Evolutionary conservation across 2,888 invertebrate genomes (phyloP), one percentile per base, ranked within the genome.

Genomic region (Synanthedon vespiformis): DNA sequence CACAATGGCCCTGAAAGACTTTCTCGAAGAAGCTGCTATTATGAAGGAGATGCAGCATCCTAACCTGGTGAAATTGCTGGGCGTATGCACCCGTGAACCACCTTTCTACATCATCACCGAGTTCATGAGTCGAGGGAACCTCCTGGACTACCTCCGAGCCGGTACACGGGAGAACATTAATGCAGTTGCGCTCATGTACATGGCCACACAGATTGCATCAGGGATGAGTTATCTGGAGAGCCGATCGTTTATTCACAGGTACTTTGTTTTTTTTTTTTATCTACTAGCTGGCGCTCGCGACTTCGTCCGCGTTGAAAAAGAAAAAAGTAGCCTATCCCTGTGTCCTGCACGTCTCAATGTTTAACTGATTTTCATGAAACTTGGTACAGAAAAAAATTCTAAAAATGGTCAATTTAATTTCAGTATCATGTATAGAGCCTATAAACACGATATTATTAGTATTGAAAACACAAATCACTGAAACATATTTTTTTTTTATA

Each of bases 21-120:
- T 99, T 84, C 89, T 99, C 51, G 99, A 98, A 74, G 99, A 99
- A 84, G 99, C 99, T 1, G 95, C 96, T 53, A 98, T 99, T 54
- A 99, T 99, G 99, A 99, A 99, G 78, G 98, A 98, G 86, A 98
- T 99, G 97, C 96, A 97, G 66, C 99, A 99, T 88, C 95, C 97
- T 27, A 99, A 99, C 89, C 90, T 99, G 65, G 99, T 99, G 58
- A 98, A 99, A 79, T 89, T 99, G 60, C 92, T 99, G 73, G 99
- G 98, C 58, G 99, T 99, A 27, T 99, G 99, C 87, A 99, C 98
- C 1, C 89, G 98, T 54, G 99, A 99, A 83, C 98, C 99, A 11
- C 99, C 99, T 4, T 99, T 99, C 86, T 99, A 99, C 86, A 99
- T 99, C 67, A 97, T 99, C 70, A 99, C 99, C 13, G 99, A 99